phyloP scores from a whole-genome alignment of 1,140 invertebrate species.

The Zophobas morio region DNA sequence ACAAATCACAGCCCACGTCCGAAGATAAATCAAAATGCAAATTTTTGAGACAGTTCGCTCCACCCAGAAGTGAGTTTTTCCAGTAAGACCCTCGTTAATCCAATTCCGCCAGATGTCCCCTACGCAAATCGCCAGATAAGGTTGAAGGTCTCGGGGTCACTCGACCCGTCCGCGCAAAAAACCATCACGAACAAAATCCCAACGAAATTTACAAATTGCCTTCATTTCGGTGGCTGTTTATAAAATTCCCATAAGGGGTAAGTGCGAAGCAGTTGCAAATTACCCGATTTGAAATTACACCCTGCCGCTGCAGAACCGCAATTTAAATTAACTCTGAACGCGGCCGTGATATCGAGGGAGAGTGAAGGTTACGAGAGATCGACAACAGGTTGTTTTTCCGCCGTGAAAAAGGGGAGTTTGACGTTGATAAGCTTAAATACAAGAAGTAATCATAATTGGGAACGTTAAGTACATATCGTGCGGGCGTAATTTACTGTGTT shows the following conservation, averaged over 20 bases:
- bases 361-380: background rate
- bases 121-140: too few species aligned
- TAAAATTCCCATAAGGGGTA: background rate
- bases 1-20: too few species aligned
- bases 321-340: conserved; percentile 23
- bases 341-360: conserved; percentile 3
- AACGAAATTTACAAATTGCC: background rate
- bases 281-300: conserved; percentile 24
- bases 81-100: too few species aligned
- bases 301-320: conserved; percentile 1
- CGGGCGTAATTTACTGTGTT: conserved; percentile 1
- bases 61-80: too few species aligned
- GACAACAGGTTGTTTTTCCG: conserved; percentile 26
- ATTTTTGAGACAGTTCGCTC: too few species aligned
- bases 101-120: too few species aligned
- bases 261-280: conserved; percentile 7
- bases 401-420: background rate
- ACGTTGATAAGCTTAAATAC: conserved; percentile 9
- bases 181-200: background rate
- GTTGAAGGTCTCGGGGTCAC: background rate
- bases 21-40: too few species aligned
- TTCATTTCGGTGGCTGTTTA: background rate
- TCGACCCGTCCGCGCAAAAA: background rate
- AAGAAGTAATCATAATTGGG: conserved; percentile 14
- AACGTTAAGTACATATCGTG: conserved; percentile 23